Conservation (phyloP, 2,888 invertebrate species). For the Pachymerium ferrugineum region DNA sequence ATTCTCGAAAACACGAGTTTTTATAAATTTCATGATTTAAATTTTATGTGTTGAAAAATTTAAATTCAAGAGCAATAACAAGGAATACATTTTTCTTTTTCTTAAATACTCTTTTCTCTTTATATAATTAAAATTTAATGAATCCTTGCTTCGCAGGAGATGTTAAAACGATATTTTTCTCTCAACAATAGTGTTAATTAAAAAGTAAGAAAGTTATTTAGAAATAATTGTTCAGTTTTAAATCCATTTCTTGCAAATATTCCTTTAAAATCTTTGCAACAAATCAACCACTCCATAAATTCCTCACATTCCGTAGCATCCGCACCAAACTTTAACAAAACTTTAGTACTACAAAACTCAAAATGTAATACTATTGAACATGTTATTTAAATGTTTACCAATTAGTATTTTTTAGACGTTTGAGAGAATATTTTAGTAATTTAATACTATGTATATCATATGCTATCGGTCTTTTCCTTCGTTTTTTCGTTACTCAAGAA, state of each 20-base stretch:
- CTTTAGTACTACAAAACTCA: neutral
- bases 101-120: neutral
- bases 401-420: neutral
- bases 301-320: neutral
- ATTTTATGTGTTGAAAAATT: neutral
- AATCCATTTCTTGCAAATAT: neutral
- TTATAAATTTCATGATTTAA: neutral
- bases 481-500: too few species aligned
- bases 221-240: neutral
- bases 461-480: neutral
- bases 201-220: neutral
- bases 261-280: neutral
- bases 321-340: constrained; percentile 1
- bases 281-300: neutral
- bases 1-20: neutral
- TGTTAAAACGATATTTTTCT: neutral
- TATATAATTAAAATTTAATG: too few species aligned
- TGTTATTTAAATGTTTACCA: neutral
- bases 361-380: constrained; percentile 4
- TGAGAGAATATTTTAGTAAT: neutral
- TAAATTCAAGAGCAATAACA: neutral
- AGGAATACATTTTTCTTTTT: neutral
- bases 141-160: neutral
- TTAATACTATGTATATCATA: neutral
- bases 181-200: neutral